Base-by-base conservation (phyloP, 1,140 invertebrate species). In the Zelostemma sp. region DNA sequence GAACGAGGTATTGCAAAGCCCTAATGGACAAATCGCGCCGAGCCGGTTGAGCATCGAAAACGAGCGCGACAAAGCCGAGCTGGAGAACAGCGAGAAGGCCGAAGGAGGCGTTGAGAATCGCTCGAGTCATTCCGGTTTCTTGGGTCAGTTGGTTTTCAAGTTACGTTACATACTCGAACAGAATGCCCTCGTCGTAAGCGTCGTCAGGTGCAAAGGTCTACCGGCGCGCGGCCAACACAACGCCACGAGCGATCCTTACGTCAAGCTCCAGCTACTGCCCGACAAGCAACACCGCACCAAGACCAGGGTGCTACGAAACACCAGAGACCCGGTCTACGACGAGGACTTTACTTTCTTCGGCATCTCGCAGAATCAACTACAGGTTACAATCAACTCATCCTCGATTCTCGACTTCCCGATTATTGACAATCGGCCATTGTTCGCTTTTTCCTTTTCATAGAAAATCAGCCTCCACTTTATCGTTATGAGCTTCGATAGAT, bases 321-420 rank as follows among this genome's bases (percentile, higher is more conserved):
- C 96, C 6, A 88, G 92, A 11, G 95, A 96, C 85, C 97, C 97
- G 0, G 91, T 96, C 5, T 98, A 97, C 82, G 95, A 98, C 77
- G 97, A 98, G 81, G 95, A 97, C 77, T 98, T 98, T 79, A 97
- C 96, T 0, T 97, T 98, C 87, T 98, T 97, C 77, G 96, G 96
- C 21, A 91, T 98, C 62, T 92, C 90, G 28, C 89, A 91, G 48
- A 91, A 92, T 72, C 95, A 97, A 80, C 85, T 98, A 1, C 86
- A 88, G 84, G 89, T 89, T n/a, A n/a, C n/a, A n/a, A n/a, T n/a
- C n/a, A n/a, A n/a, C n/a, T n/a, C n/a, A n/a, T n/a, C n/a, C n/a
- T n/a, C n/a, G n/a, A n/a, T n/a, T n/a, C n/a, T n/a, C n/a, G n/a
- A n/a, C n/a, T n/a, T n/a, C n/a, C n/a, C n/a, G n/a, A n/a, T n/a